Evolutionary conservation across 2,113 vertebrate genomes (phyloP), one percentile per base, ranked within the genome.

Genomic region (Misgurnus anguillicaudatus): DNA sequence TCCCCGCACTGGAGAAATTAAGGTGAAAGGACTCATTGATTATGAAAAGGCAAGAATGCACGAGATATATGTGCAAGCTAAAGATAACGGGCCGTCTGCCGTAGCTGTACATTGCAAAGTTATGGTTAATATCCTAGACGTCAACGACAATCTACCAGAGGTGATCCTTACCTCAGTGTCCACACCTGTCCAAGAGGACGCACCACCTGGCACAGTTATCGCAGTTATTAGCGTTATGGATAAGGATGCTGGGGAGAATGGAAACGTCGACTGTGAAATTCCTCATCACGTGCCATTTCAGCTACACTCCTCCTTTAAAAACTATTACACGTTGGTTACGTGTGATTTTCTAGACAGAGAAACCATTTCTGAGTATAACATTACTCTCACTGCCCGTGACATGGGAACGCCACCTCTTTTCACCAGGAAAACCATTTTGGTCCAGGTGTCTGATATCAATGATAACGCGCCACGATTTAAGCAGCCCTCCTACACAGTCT

Each of bases 401-500:
- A 69, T 70, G 65, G 81, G 81, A 36, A 64, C 64, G 8, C 81
- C 77, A 9, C 81, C 72, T 11, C 81, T 83, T 16, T 82, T 78
- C 38, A 82, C 77, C 1, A 96, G 65, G 94, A 97, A 85, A 95
- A 76, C 57, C 2, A 79, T 74, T 8, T 48, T 79, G 16, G 77
- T 83, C 6, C 77, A 80, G 9, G 77, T 83, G 24, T 75, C 71
- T 39, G 81, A 83, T n/a, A 68, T 71, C 6, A 83, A 83, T 21
- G 81, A 83, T 17, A 83, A 83, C 13, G 47, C 77, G 0, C 81
- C 81, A 5, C 57, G 65, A 24, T 83, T 83, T 14, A 68, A 47
- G 38, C 77, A 83, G 73, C 72, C 81, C 0, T 64, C 66, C 3
- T 63, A 79, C 19, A 83, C 72, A 2, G 57, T 83, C 5, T 83